These are phyloP conservation scores for Diaperis boleti DNA, from an alignment of 2,888 invertebrate genomes.

Conservation along the genomic window DNA sequence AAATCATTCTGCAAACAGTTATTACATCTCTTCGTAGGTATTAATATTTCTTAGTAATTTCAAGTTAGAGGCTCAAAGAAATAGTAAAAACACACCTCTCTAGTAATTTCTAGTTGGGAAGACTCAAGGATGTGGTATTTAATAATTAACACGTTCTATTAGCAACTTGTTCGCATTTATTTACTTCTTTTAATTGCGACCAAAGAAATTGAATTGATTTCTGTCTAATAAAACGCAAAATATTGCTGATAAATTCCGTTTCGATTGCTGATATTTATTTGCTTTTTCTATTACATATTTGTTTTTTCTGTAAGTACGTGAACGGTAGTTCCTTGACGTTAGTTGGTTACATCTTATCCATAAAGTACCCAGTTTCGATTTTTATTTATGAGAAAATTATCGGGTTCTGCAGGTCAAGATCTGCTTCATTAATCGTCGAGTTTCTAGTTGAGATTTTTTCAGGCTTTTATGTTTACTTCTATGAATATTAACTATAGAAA, in stretches of 20 bases:
- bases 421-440: background rate
- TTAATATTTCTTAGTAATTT: too few relatives aligned
- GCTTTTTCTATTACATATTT: slow-evolving; percentile 31
- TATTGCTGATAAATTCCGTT: slow-evolving; percentile 53
- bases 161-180: slow-evolving; percentile 50
- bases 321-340: slow-evolving; percentile 24
- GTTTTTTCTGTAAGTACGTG: slow-evolving; percentile 17
- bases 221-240: slow-evolving; percentile 54
- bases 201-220: slow-evolving; percentile 53
- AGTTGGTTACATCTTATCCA: slow-evolving; percentile 18
- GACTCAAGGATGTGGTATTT: slow-evolving; percentile 43
- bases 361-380: slow-evolving; percentile 14
- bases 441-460: background rate
- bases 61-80: too few relatives aligned
- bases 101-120: slow-evolving; percentile 28
- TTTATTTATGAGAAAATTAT: slow-evolving; percentile 10
- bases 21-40: too few relatives aligned
- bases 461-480: background rate
- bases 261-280: slow-evolving; percentile 45
- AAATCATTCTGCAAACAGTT: too few relatives aligned
- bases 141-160: slow-evolving; percentile 55
- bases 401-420: background rate
- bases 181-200: slow-evolving; percentile 51
- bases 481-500: background rate
- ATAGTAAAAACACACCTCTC: slow-evolving; percentile 23